A percentile compares a stretch with the other conserved stretches of the same genome.
Evolutionary conservation across 1,140 invertebrate genomes (phyloP).

Genomic region (Cotesia typhae): DNA sequence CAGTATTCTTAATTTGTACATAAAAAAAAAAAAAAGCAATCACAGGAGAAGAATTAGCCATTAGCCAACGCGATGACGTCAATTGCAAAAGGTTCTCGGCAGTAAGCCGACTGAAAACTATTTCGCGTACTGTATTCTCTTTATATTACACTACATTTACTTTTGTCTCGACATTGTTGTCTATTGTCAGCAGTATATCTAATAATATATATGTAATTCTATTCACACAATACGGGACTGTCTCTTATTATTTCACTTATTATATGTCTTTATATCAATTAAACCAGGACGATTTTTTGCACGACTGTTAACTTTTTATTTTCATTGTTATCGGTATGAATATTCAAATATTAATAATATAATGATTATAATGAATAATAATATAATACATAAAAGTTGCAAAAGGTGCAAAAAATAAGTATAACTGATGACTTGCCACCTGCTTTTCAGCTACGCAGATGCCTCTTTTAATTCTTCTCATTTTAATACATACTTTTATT

Average conservation of each 20-base stretch:
- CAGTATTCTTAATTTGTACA: conserved; percentile 32
- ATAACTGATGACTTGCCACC: conserved; percentile 32
- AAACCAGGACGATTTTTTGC: no score
- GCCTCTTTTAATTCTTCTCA: conserved; percentile 26
- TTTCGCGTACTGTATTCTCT: conserved; percentile 2
- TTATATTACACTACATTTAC: conserved; percentile 18
- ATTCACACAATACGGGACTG: background rate
- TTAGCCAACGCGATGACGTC: conserved; percentile 46
- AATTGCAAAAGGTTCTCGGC: conserved; percentile 49
- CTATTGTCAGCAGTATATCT: background rate
- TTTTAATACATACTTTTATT: background rate
- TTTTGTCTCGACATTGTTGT: conserved; percentile 7
- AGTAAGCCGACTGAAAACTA: conserved; percentile 29
- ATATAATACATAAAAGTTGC: background rate
- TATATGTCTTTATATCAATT: no score
- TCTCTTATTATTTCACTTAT: background rate
- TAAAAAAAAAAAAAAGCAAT: conserved; percentile 31
- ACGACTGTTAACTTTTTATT: no score
- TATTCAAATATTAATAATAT: background rate
- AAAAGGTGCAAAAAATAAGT: conserved; percentile 22
- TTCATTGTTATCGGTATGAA: background rate
- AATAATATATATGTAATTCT: no score
- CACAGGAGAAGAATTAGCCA: conserved; percentile 21
- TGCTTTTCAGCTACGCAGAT: conserved; percentile 34
- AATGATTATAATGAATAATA: conserved; percentile 6